A percentile compares a stretch with the other conserved stretches of the same genome.
Conservation (phyloP, 1,140 invertebrate genomes). For the Mizuhopecten yessoensis region DNA sequence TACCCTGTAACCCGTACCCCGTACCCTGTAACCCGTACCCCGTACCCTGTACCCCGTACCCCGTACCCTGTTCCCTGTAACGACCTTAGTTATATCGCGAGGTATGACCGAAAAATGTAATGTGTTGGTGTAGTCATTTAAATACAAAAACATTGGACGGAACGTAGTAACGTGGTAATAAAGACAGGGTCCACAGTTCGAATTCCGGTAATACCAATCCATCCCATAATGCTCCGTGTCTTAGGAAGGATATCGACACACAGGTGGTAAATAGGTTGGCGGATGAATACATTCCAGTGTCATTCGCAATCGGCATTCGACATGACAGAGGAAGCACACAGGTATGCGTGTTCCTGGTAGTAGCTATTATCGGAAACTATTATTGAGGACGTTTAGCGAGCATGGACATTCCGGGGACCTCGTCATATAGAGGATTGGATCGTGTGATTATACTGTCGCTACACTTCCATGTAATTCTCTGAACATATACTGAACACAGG, state of each 20-base stretch:
- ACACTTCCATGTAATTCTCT: too few species aligned
- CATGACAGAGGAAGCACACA: neutral
- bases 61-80: too few species aligned
- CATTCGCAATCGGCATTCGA: neutral
- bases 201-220: neutral
- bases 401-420: neutral
- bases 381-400: neutral
- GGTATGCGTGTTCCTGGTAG: neutral
- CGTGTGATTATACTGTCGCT: too few species aligned
- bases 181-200: neutral
- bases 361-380: neutral
- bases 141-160: too few species aligned
- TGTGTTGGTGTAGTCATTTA: too few species aligned
- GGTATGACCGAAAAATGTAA: too few species aligned
- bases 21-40: too few species aligned
- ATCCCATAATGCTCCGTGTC: neutral
- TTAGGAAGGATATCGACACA: neutral
- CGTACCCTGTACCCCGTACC: too few species aligned
- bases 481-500: too few species aligned
- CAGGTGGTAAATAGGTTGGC: conserved; percentile 30
- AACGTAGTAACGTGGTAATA: too few species aligned
- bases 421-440: neutral
- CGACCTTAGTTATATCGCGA: too few species aligned
- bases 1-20: too few species aligned
- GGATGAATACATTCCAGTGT: neutral